These are phyloP conservation scores for Lordiphosa collinella DNA, from an alignment of 1,140 invertebrate genomes.

Conservation along the genomic window DNA sequence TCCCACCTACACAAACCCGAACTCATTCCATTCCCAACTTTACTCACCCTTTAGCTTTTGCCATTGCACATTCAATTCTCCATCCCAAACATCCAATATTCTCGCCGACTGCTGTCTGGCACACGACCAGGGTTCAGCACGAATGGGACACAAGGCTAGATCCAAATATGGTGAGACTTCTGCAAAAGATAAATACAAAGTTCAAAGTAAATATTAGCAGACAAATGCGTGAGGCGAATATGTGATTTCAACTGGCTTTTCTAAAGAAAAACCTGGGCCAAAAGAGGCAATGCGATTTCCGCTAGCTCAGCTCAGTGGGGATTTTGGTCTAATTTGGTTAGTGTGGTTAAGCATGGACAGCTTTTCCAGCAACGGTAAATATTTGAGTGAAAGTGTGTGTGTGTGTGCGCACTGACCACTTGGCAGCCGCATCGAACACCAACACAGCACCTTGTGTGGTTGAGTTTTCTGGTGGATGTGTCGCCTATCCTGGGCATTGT, in stretches of 20 bases:
- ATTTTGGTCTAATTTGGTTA: conserved; percentile 61
- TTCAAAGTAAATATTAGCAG: not conserved
- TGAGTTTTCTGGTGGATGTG: conserved; percentile 9
- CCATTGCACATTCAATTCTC: conserved; percentile 62
- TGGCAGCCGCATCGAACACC: conserved; percentile 25
- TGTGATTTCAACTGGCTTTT: conserved; percentile 24
- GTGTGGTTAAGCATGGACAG: conserved; percentile 25
- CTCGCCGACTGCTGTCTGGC: conserved; percentile 64
- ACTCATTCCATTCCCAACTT: not conserved
- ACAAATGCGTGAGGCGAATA: conserved; percentile 15
- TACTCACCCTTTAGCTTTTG: conserved; percentile 69
- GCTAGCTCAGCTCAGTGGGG: conserved; percentile 10
- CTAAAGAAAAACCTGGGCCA: not conserved
- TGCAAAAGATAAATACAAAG: conserved; percentile 38
- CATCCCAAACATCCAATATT: conserved; percentile 69
- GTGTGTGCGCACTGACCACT: conserved; percentile 38
- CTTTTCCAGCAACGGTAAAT: conserved; percentile 55
- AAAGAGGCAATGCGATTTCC: conserved; percentile 9
- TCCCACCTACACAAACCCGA: too few relatives aligned
- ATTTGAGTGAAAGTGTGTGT: conserved; percentile 65
- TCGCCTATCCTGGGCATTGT: not conserved
- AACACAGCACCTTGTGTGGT: conserved; percentile 64
- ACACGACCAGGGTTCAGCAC: conserved; percentile 72
- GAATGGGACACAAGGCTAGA: conserved; percentile 65
- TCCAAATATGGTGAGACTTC: conserved; percentile 75